Conservation (phyloP, 2,888 invertebrate species). For the Amorpha juglandis region DNA sequence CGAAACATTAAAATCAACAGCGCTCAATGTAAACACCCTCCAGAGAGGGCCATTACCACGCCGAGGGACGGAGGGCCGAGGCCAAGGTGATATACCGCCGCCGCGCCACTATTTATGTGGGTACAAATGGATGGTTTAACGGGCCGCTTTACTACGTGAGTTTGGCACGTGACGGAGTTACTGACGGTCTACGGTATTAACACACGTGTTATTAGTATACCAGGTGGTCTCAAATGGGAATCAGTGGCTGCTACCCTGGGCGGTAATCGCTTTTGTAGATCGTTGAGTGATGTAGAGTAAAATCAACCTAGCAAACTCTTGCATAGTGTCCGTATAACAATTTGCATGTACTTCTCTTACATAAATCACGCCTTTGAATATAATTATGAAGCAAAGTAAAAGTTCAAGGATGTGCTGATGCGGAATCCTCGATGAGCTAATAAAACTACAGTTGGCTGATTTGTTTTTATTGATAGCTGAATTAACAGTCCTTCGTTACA, state of each 20-base stretch:
- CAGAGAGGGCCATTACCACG: conserved; percentile 8
- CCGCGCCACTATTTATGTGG: conserved; percentile 27
- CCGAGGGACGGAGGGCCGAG: conserved; percentile 14
- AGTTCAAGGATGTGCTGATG: too few species aligned
- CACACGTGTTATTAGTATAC: conserved; percentile 9
- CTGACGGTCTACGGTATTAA: conserved; percentile 4
- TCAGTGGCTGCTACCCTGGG: not conserved
- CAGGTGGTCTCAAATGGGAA: not conserved
- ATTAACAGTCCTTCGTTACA: too few species aligned
- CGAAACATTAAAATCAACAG: conserved; percentile 8
- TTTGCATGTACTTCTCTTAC: too few species aligned
- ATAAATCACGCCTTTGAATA: too few species aligned
- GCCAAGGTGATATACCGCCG: conserved; percentile 25
- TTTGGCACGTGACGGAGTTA: conserved; percentile 10
- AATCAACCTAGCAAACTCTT: too few species aligned
- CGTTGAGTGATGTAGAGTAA: not conserved
- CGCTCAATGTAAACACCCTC: conserved; percentile 16
- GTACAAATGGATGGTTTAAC: conserved; percentile 27
- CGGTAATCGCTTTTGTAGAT: not conserved
- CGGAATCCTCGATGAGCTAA: too few species aligned
- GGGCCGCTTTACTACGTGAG: conserved; percentile 25
- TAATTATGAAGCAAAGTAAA: too few species aligned
- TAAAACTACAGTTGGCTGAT: too few species aligned
- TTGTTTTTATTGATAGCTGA: too few species aligned
- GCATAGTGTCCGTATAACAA: too few species aligned